phyloP scores from a whole-genome alignment of 1,140 invertebrate genomes.

The Scaptomyza pallida region DNA sequence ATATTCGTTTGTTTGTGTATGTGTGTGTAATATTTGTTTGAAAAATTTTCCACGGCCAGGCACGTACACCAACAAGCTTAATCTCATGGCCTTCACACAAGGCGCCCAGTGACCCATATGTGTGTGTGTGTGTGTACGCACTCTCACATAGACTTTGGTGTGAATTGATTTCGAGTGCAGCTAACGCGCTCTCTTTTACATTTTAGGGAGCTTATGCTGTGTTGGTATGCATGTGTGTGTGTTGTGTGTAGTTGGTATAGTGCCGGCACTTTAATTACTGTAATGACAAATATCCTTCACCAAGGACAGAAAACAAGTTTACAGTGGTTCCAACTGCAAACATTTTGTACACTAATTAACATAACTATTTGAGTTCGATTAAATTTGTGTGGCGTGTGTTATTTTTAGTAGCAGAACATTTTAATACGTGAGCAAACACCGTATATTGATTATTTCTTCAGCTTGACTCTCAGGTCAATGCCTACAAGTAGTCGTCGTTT shows the following conservation, averaged over 20 bases:
- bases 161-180: neutral
- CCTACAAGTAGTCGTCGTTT: neutral
- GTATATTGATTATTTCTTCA: neutral
- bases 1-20: no score
- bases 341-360: no score
- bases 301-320: conserved; percentile 50
- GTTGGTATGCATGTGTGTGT: conserved; percentile 9
- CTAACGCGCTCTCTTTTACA: neutral
- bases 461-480: neutral
- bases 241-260: neutral
- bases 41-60: conserved; percentile 39
- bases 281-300: conserved; percentile 42
- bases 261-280: conserved; percentile 45
- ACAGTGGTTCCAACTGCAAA: conserved; percentile 5
- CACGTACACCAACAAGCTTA: conserved; percentile 6
- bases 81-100: conserved; percentile 24
- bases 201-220: neutral
- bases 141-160: neutral
- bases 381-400: neutral
- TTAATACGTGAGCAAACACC: neutral
- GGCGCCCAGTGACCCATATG: conserved; percentile 55
- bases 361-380: no score
- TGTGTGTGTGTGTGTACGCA: conserved; percentile 8
- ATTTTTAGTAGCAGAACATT: neutral
- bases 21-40: conserved; percentile 8